Base-by-base conservation (phyloP, 2,888 invertebrate genomes). In the Marronus borbonicus region DNA sequence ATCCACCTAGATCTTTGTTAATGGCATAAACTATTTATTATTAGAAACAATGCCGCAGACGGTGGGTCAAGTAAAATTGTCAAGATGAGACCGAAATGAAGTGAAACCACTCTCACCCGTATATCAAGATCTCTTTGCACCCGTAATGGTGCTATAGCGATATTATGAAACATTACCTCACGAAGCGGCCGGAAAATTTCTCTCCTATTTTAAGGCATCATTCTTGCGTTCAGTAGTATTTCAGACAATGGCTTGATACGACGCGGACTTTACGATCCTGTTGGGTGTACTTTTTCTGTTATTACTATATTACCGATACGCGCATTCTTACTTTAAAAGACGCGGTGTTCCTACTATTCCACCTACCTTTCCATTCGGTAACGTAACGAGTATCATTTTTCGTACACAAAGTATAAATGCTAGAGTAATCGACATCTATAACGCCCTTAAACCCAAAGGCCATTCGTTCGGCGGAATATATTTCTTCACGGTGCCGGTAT, bases 331-430 rank as follows among this genome's bases (percentile, higher is more conserved):
- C 83, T 94, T 94, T 94, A 87, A 89, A 52, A 89, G 89, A 70
- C 89, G 88, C 83, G 91, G 91, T 10, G 90, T 94, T 5, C 87
- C 88, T 0, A 90, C 91, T 49, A 90, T 92, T 0, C 85, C 89
- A n/a, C 91, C 92, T 0, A 85, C 85, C n/a, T 91, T 93, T 80
- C 92, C 93, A 0, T 93, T 92, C 82, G 94, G 94, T 0, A 91
- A 92, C 79, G 88, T 93, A 81, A 88, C 88, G 52, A 87, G 89
- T 31, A 91, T 93, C 7, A 89, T 92, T 2, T 89, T 89, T 69
- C 88, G 91, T 44, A 89, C 90, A 82, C 88, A 89, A 50, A 91
- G 92, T 79, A 91, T 94, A 85, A 93, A 92, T 36, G 90, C 93
- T 82, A 91, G 91, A 17, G 90, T 93, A 74, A 89, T 89, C 78